These are phyloP conservation scores for Agapornis canus DNA, from an alignment of 2,797 vertebrate genomes.

Conservation along the genomic window DNA sequence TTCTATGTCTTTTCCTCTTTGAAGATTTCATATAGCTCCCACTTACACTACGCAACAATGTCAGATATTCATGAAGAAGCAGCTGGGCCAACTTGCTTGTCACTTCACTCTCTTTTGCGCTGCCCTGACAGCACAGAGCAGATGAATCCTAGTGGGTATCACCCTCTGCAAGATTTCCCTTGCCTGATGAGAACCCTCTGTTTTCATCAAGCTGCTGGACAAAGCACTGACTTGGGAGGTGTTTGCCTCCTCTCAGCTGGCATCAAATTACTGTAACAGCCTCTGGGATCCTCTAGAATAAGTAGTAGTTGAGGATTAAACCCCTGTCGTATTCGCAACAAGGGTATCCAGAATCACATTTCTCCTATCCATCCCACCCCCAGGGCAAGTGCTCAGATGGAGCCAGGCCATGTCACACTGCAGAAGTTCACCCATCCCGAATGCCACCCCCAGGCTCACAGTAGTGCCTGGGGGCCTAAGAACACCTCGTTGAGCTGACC, in stretches of 20 bases:
- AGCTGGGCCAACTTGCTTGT: conserved; percentile 55
- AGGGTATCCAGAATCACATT: neutral
- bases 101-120: conserved; percentile 22
- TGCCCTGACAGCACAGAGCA: conserved; percentile 44
- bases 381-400: rapidly evolving
- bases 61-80: conserved; percentile 54
- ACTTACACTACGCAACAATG: neutral
- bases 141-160: conserved; percentile 52
- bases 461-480: neutral
- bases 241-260: conserved; percentile 46
- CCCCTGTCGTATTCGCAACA: rapidly evolving
- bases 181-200: conserved; percentile 59
- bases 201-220: conserved; percentile 47
- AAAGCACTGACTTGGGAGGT: conserved; percentile 24
- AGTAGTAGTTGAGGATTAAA: neutral
- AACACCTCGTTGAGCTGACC: neutral
- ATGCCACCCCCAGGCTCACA: rapidly evolving
- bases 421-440: rapidly evolving
- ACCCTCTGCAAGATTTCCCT: conserved; percentile 59
- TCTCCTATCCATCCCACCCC: neutral
- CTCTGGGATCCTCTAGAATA: neutral
- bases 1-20: conserved; percentile 29
- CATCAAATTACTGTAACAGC: conserved; percentile 8
- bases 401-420: rapidly evolving
- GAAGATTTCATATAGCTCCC: conserved; percentile 5